phyloP scores from a whole-genome alignment of 2,113 vertebrate genomes.

The Cathartes aura region DNA sequence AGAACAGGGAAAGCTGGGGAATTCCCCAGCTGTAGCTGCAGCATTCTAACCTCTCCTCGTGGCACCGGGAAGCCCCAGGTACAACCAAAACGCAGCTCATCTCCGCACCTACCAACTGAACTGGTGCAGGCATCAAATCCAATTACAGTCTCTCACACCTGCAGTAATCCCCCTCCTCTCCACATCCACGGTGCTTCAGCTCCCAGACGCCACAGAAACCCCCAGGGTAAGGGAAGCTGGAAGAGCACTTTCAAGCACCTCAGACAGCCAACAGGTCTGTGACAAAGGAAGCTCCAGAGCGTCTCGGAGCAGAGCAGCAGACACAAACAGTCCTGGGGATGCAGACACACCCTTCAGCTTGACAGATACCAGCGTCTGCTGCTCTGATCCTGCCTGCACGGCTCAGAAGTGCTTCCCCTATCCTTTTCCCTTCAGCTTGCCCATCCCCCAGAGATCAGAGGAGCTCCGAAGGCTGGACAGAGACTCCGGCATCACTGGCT shows the following conservation, averaged over 20 bases:
- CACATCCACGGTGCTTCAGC: accelerated
- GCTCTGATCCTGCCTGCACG: background rate
- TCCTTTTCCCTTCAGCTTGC: background rate
- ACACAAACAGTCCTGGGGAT: background rate
- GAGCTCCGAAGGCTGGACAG: background rate
- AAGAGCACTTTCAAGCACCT: background rate
- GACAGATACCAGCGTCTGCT: background rate
- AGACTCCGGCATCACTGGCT: accelerated
- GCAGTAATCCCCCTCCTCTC: no score
- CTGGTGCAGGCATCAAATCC: background rate
- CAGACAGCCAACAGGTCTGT: background rate
- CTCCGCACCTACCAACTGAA: background rate
- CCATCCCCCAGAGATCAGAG: background rate
- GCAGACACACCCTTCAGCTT: background rate
- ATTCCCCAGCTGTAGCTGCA: background rate
- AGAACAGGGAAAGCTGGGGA: background rate
- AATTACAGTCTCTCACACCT: accelerated
- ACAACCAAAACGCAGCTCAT: background rate
- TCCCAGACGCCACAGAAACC: background rate
- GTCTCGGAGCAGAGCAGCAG: background rate
- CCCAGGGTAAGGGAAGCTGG: accelerated
- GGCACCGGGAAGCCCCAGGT: background rate
- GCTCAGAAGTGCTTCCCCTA: background rate
- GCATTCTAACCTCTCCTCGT: accelerated
- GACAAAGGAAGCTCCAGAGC: background rate